Evolutionary conservation across 1,140 invertebrate species (phyloP).

Genomic region (Brachionus manjavacas): DNA sequence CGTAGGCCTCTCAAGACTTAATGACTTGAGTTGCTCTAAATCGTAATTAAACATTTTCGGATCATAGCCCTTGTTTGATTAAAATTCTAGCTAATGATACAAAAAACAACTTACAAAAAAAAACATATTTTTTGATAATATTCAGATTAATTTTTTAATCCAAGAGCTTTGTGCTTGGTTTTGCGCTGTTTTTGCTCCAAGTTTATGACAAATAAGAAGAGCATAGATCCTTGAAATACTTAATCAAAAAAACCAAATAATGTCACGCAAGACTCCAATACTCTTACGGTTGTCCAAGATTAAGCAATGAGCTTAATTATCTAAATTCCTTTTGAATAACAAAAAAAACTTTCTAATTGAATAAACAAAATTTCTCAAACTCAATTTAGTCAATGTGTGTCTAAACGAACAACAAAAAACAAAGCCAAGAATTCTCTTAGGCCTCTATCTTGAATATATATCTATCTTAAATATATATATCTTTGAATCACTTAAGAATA

Average conservation of each 20-base stretch:
- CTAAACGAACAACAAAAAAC: conserved; percentile 31
- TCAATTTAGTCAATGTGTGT: neutral
- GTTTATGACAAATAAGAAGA: neutral
- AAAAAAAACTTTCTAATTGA: conserved; percentile 33
- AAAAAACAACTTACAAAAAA: neutral
- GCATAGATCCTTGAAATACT: conserved; percentile 16
- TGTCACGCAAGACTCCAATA: neutral
- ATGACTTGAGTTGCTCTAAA: neutral
- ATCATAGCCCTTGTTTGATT: neutral
- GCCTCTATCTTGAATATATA: neutral
- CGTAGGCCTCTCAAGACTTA: neutral
- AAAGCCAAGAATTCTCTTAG: neutral
- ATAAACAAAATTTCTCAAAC: conserved; percentile 19
- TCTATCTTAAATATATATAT: neutral
- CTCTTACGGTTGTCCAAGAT: neutral
- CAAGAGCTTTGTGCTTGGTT: neutral
- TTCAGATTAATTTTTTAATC: conserved; percentile 12
- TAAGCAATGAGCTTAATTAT: conserved; percentile 4
- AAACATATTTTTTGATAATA: conserved; percentile 7
- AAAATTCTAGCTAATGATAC: neutral
- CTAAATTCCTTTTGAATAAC: neutral
- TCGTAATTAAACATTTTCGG: neutral
- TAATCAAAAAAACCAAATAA: neutral
- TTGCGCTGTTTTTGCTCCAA: neutral
- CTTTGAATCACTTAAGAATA: neutral